phyloP scores from a whole-genome alignment of 2,888 invertebrate species.

The Tetragonula carbonaria region DNA sequence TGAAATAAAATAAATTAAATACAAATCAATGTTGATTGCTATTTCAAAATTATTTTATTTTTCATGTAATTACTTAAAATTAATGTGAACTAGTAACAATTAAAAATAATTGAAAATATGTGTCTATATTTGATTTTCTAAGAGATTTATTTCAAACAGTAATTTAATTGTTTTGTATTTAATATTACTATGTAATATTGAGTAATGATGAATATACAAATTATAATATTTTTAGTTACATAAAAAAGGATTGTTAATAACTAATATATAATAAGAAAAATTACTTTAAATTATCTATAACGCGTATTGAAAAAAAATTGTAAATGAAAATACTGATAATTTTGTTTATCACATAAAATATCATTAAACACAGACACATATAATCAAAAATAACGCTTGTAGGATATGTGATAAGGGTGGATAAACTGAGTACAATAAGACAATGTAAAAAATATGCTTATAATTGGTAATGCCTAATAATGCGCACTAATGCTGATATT shows the following conservation, averaged over 20 bases:
- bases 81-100: constrained; percentile 42
- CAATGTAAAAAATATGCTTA: constrained; percentile 83
- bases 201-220: background rate
- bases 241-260: background rate
- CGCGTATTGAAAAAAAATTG: constrained; percentile 11
- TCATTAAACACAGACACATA: constrained; percentile 47
- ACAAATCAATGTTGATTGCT: constrained; percentile 27
- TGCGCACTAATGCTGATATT: constrained; percentile 81
- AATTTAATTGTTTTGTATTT: constrained; percentile 4
- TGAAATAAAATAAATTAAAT: constrained; percentile 46
- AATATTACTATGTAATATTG: background rate
- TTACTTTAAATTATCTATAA: constrained; percentile 15
- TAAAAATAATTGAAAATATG: constrained; percentile 50
- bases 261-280: constrained; percentile 8
- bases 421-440: constrained; percentile 78
- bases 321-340: constrained; percentile 42
- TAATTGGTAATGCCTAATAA: constrained; percentile 81
- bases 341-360: constrained; percentile 15
- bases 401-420: constrained; percentile 64
- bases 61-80: constrained; percentile 34
- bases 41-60: constrained; percentile 41
- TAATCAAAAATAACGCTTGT: constrained; percentile 38
- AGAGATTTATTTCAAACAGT: background rate
- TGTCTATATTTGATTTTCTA: constrained; percentile 30
- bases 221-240: background rate